Evolutionary conservation across 2,888 invertebrate genomes (phyloP).

Genomic region (Venusia cambrica): DNA sequence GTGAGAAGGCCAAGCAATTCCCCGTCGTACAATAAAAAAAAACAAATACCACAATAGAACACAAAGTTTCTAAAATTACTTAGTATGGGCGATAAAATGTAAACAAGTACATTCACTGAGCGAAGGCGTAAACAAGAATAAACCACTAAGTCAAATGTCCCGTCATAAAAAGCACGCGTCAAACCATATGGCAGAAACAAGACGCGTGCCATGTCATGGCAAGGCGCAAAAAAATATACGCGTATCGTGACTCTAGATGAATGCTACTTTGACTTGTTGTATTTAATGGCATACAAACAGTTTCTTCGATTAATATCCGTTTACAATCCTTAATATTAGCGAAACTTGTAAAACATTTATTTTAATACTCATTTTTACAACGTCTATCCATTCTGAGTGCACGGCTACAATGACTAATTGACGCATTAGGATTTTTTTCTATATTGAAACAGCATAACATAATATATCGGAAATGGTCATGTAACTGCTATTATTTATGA

Average conservation of each 20-base stretch:
- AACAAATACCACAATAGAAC: too few species aligned
- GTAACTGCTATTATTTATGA: constrained; percentile 17
- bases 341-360: constrained; percentile 27
- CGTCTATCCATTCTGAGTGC: constrained; percentile 3
- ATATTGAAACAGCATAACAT: too few species aligned
- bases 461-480: too few species aligned
- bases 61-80: too few species aligned
- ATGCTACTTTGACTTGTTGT: constrained; percentile 32
- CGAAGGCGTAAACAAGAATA: too few species aligned
- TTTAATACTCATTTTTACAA: constrained; percentile 22
- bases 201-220: constrained; percentile 51
- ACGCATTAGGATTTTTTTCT: constrained; percentile 10
- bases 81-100: too few species aligned
- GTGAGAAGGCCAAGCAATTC: too few species aligned
- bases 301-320: constrained; percentile 14
- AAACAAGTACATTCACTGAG: too few species aligned
- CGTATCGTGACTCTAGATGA: constrained; percentile 35
- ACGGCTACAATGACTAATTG: constrained; percentile 13
- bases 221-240: constrained; percentile 36
- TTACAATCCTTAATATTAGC: constrained; percentile 15
- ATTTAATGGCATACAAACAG: constrained; percentile 33
- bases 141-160: constrained; percentile 20
- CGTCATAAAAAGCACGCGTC: constrained; percentile 24
- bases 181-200: constrained; percentile 21
- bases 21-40: too few species aligned